Base-by-base conservation (phyloP, 2,888 invertebrate species). In the Agrotis ipsilon region DNA sequence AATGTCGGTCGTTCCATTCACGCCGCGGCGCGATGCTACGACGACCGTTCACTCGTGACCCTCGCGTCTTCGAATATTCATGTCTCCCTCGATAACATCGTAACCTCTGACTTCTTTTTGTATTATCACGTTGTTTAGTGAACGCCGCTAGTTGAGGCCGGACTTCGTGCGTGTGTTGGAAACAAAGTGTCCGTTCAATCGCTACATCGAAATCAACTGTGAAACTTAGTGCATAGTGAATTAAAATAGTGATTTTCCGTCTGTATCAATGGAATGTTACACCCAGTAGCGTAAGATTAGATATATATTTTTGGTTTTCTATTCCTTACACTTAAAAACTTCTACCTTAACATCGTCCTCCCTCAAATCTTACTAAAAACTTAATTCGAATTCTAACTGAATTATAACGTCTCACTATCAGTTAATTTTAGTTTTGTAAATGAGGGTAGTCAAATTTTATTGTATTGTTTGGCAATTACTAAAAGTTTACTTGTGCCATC, bases 1-100 rank as follows among this genome's bases (percentile, higher is more conserved):
- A 96, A 96, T 95, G 94, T 96, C 96, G 95, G 95, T 92, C 94
- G 94, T 87, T 92, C 96, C 96, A 95, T 95, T 96, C 94, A 95
- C 94, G 94, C 92, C 93, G 93, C 93, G 91, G 91, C 90, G 91
- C 93, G 93, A 90, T 93, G 95, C 93, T 93, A 89, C 93, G 88
- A 88, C 92, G 93, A 91, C 93, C 95, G 95, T 87, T 95, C 96
- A 95, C 94, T 96, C 95, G 95, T 94, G 96, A 96, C 94, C 95
- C 95, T 95, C 94, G 95, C 95, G 94, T 94, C 95, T 95, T 94
- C 94, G 94, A 94, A 96, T 95, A 95, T 96, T 94, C 96, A 95
- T 96, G 95, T 94, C 94, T 95, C 93, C 94, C 91, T 93, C 95
- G 95, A 95, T 96, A 95, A 94, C 94, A 94, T 93, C 94, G 91